Percentiles rank a stretch among this genome's conserved stretches.
Evolutionary conservation across 2,888 invertebrate species (phyloP).

Genomic region (Carabus problematicus): DNA sequence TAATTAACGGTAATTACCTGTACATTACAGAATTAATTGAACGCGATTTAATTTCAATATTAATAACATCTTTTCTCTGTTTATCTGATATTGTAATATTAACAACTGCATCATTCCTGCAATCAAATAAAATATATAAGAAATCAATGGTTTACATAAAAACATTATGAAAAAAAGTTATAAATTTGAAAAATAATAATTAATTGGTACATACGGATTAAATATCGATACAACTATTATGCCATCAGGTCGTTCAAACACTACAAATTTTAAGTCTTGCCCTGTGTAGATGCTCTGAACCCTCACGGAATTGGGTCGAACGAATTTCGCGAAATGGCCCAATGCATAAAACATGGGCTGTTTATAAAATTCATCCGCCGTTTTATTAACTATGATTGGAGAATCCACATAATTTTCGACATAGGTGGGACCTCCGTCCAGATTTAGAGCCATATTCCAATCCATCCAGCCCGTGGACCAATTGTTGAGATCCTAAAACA

Average conservation of each 20-base stretch:
- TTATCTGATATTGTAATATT: conserved; percentile 14
- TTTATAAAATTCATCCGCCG: conserved; percentile 76
- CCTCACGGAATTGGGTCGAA: conserved; percentile 66
- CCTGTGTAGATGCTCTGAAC: conserved; percentile 52
- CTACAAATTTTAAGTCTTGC: conserved; percentile 54
- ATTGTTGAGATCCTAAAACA: conserved; percentile 70
- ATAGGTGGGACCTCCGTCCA: conserved; percentile 80
- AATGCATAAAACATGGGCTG: conserved; percentile 86
- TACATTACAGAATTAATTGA: conserved; percentile 28
- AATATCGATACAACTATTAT: conserved; percentile 60
- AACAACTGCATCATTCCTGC: conserved; percentile 12
- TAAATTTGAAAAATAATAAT: background rate
- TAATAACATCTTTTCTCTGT: background rate
- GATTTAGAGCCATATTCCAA: conserved; percentile 82
- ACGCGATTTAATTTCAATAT: background rate
- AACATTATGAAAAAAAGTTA: background rate
- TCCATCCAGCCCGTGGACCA: conserved; percentile 84
- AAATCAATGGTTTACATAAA: background rate
- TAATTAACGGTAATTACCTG: conserved; percentile 19
- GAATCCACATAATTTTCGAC: conserved; percentile 78
- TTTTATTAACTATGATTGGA: conserved; percentile 70
- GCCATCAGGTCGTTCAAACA: conserved; percentile 62
- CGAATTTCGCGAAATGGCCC: conserved; percentile 74
- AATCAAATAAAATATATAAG: conserved; percentile 6
- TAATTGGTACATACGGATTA: conserved; percentile 60